Evolutionary conservation across 1,140 invertebrate genomes (phyloP).

Genomic region (Musca domestica): DNA sequence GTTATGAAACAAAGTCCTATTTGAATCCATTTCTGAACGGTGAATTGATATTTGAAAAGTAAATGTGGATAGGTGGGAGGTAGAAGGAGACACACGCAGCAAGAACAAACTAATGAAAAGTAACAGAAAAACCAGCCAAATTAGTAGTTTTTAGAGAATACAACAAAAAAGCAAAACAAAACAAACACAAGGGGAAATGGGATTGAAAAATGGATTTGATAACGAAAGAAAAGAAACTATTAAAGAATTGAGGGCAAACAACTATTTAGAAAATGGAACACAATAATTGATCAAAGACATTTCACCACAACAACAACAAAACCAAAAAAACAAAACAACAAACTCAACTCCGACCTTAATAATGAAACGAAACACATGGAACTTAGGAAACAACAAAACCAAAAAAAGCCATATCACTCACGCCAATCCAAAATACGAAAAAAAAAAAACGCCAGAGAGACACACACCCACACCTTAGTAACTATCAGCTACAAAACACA

Average conservation of each 20-base stretch:
- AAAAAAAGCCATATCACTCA: conserved; percentile 12
- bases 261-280: too few species aligned
- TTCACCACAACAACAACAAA: too few species aligned
- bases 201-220: background rate
- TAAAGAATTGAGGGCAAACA: too few species aligned
- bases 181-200: background rate
- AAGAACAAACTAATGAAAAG: background rate
- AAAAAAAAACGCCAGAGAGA: background rate
- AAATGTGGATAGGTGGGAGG: conserved; percentile 24
- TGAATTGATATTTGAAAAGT: conserved; percentile 51
- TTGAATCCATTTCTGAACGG: conserved; percentile 50
- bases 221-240: too few species aligned
- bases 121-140: conserved; percentile 16
- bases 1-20: conserved; percentile 48
- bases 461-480: background rate
- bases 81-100: background rate
- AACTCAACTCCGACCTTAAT: conserved; percentile 5
- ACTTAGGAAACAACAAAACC: background rate
- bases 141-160: conserved; percentile 16
- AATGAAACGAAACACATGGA: conserved; percentile 8
- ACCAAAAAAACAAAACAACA: background rate
- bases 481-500: too few species aligned
- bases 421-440: background rate
- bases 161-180: background rate
- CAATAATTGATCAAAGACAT: too few species aligned